Evolutionary conservation across 2,797 vertebrate species (phyloP), one percentile per base, ranked within the genome.

Genomic region (Microcaecilia unicolor): DNA sequence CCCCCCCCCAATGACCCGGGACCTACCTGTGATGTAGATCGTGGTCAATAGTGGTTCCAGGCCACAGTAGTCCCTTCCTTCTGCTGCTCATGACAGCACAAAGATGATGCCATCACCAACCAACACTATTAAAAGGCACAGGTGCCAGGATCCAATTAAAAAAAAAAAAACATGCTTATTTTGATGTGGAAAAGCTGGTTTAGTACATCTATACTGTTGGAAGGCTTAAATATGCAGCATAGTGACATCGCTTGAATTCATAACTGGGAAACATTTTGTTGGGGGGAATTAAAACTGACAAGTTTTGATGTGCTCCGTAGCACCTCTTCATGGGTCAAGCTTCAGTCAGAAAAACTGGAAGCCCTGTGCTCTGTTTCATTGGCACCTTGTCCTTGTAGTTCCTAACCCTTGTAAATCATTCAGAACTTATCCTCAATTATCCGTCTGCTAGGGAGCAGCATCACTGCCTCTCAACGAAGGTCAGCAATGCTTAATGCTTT

Each of bases 401-500:
- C 20, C 36, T 25, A 60, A 20, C 34, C 16, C 6, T 37, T 44
- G 31, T 44, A 66, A 64, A 62, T 49, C 25, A 28, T 30, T 56
- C 26, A 2, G 7, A 25, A 25, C 28, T 23, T 11, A 8, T 29
- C 31, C n/a, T 4, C 1, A 13, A 55, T 52, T 57, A 33, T 54
- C 15, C 16, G 28, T 32, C 40, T 25, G 25, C 41, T 39, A 43
- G 5, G 10, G 5, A 35, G 14, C 52, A 44, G 6, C 19, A 29
- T 38, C 68, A n/a, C 58, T 51, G 38, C 55, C 49, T 56, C 51
- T 48, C 29, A 51, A 33, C 42, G 18, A 54, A 63, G 46, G 55
- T 66, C 51, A 64, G 49, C 33, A 32, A 55, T 42, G 23, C 35
- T 58, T 64, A 32, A 55, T 42, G 23, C 35, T 58, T 64, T 57